These are phyloP conservation scores for Drosophila gunungcola DNA, from an alignment of 1,140 invertebrate species.

Conservation along the genomic window DNA sequence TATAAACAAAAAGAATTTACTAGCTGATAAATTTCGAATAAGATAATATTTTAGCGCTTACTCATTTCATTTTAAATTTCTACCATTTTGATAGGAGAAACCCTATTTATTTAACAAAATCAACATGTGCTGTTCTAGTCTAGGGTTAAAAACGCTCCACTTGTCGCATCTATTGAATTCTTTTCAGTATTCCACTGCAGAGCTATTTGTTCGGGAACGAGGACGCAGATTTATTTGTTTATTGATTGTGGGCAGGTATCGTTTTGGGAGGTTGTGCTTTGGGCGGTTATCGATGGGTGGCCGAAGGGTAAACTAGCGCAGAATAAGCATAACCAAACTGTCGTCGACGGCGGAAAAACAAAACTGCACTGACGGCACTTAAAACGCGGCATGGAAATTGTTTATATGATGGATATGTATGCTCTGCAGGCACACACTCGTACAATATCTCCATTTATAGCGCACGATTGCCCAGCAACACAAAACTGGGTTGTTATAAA, in stretches of 20 bases:
- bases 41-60: not conserved
- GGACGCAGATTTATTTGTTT: constrained; percentile 69
- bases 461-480: constrained; percentile 60
- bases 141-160: not conserved
- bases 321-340: constrained; percentile 39
- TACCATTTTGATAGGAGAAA: not conserved
- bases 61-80: not conserved
- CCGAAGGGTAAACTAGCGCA: constrained; percentile 36
- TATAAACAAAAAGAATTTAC: too few relatives aligned
- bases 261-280: not conserved
- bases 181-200: constrained; percentile 13
- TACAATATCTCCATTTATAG: constrained; percentile 61
- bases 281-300: constrained; percentile 24
- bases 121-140: not conserved
- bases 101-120: not conserved
- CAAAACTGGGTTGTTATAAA: constrained; percentile 36
- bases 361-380: constrained; percentile 46
- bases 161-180: constrained; percentile 13
- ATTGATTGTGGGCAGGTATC: constrained; percentile 60
- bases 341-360: constrained; percentile 26
- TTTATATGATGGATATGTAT: constrained; percentile 65
- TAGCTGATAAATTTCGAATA: not conserved
- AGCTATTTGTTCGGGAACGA: constrained; percentile 23
- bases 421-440: constrained; percentile 6
- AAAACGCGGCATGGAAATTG: constrained; percentile 57